Conservation (phyloP, 2,113 vertebrate species). For the Gallinago undulata region DNA sequence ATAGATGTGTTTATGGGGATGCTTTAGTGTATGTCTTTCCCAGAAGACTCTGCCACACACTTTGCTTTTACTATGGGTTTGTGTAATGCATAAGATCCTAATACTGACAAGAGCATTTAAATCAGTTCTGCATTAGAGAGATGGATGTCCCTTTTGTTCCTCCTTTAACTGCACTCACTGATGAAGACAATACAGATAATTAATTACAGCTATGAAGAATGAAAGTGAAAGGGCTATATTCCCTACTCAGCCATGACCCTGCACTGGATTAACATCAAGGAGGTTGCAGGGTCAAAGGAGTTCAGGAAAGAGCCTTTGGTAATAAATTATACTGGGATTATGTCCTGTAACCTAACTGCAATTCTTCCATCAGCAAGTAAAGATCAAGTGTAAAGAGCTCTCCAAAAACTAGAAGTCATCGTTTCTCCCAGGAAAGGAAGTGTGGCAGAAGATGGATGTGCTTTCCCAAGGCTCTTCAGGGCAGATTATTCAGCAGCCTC, state of each 20-base stretch:
- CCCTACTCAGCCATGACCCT: not conserved
- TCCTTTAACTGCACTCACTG: not conserved
- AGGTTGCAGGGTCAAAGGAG: slow-evolving; percentile 11
- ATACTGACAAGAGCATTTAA: not conserved
- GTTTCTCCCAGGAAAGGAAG: not conserved
- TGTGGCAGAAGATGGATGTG: not conserved
- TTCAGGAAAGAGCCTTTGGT: slow-evolving; percentile 1
- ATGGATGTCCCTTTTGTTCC: slow-evolving; percentile 12
- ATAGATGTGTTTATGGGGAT: not conserved
- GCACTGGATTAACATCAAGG: not conserved
- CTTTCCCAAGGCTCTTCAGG: not conserved
- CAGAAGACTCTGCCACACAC: not conserved
- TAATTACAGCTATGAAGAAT: slow-evolving; percentile 38
- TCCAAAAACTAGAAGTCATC: not conserved
- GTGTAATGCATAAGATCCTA: not conserved
- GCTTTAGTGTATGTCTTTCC: not conserved
- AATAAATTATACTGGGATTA: slow-evolving; percentile 41
- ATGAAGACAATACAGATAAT: slow-evolving; percentile 28
- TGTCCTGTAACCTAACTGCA: not conserved
- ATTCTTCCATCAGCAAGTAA: not conserved
- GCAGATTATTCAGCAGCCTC: not conserved
- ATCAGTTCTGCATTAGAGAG: slow-evolving; percentile 14
- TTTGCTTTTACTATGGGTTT: not conserved
- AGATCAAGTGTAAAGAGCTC: not conserved
- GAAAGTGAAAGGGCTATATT: not conserved